Conservation (phyloP, 2,797 vertebrate genomes). For the Naso thynnoides region DNA sequence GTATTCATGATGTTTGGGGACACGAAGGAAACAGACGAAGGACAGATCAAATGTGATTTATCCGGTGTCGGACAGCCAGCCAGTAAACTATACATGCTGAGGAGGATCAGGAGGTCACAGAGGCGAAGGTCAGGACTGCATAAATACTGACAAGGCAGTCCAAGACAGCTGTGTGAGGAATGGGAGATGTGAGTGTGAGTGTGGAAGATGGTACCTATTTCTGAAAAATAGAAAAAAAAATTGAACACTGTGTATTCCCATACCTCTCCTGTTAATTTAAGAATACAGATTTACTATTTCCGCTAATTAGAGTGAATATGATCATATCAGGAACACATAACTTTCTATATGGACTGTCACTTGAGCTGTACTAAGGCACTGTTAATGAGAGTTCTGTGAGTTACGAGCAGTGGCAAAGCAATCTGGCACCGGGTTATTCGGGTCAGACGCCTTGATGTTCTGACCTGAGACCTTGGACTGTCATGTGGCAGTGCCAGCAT, state of each 20-base stretch:
- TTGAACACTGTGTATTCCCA: neutral
- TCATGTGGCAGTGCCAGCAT: conserved; percentile 18
- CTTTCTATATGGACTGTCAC: neutral
- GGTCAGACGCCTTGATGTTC: conserved; percentile 47
- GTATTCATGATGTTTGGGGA: conserved; percentile 20
- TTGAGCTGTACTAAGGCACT: neutral
- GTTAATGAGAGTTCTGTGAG: conserved; percentile 41
- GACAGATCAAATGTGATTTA: conserved; percentile 58
- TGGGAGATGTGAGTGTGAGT: conserved; percentile 3
- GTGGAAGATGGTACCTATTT: neutral
- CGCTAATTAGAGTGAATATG: conserved; percentile 1
- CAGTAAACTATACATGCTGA: conserved; percentile 53
- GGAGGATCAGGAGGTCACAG: conserved; percentile 48
- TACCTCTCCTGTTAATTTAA: neutral
- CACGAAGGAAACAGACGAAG: conserved; percentile 15
- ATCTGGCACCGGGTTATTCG: conserved; percentile 43
- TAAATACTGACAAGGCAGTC: conserved; percentile 51
- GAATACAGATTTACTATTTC: neutral
- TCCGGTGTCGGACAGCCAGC: conserved; percentile 40
- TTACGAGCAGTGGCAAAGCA: conserved; percentile 54
- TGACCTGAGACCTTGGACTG: conserved; percentile 53
- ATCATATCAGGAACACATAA: neutral
- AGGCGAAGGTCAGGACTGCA: conserved; percentile 64
- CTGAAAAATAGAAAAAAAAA: neutral
- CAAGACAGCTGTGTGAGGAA: conserved; percentile 33